Percentiles rank a stretch among this genome's conserved stretches.
Conservation (phyloP, 1,140 invertebrate genomes). For the Drosophila pectinifera region DNA sequence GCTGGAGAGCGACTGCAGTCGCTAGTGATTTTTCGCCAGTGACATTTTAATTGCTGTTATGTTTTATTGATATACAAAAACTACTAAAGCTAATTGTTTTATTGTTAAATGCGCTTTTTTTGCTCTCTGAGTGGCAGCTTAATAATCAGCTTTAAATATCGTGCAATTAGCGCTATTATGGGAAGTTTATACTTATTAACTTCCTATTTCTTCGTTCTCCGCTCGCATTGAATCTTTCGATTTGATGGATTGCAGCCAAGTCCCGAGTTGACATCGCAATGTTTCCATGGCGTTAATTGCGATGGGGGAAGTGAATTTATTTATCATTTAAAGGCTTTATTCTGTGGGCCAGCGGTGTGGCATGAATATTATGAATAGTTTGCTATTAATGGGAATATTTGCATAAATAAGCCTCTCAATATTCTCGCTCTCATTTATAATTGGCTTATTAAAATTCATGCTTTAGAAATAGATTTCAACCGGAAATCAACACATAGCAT, state of each 20-base stretch:
- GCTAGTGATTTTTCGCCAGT: constrained; percentile 73
- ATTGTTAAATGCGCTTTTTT: constrained; percentile 78
- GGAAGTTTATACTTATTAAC: constrained; percentile 49
- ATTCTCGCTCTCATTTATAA: background rate
- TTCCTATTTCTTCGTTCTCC: constrained; percentile 16
- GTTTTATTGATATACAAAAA: constrained; percentile 83
- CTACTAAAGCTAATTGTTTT: constrained; percentile 81
- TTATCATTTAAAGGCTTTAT: constrained; percentile 19
- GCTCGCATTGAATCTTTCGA: constrained; percentile 34
- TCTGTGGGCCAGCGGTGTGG: background rate
- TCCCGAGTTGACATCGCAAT: constrained; percentile 45
- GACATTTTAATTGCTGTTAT: constrained; percentile 82
- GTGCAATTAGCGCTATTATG: constrained; percentile 75
- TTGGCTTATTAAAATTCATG: background rate
- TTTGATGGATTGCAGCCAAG: constrained; percentile 43
- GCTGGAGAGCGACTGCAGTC: constrained; percentile 23
- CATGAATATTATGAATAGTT: background rate
- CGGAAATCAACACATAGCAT: background rate
- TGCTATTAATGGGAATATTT: background rate
- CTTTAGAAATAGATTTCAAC: background rate
- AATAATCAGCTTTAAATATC: constrained; percentile 81
- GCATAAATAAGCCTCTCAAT: background rate
- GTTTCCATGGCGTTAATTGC: constrained; percentile 30
- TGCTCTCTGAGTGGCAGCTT: constrained; percentile 74
- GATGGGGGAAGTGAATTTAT: constrained; percentile 35